These are phyloP conservation scores for Dipodomys ordii DNA, from an alignment of 2,113 vertebrate species.

Conservation along the genomic window DNA sequence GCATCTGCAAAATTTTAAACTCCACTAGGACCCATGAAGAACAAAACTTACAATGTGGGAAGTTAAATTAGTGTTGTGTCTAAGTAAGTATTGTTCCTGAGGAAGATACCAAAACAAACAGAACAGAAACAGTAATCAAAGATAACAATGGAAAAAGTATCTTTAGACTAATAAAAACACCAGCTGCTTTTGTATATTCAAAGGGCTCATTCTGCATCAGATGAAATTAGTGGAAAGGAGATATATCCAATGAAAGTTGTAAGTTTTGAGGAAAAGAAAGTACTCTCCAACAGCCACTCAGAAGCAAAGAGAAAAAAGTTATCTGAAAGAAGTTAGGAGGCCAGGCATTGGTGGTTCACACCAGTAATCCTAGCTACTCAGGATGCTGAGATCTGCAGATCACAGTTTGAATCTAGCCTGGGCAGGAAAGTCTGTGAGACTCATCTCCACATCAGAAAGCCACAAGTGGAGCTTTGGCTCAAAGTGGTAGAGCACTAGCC, in stretches of 20 bases:
- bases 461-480: too few relatives aligned
- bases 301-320: not conserved
- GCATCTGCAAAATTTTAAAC: not conserved
- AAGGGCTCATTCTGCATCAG: not conserved
- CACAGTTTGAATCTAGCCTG: too few relatives aligned
- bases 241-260: not conserved
- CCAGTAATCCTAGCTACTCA: not conserved
- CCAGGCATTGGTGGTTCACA: too few relatives aligned
- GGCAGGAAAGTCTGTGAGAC: too few relatives aligned
- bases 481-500: too few relatives aligned
- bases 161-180: not conserved
- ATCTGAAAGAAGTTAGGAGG: too few relatives aligned
- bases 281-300: not conserved
- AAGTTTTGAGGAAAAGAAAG: not conserved
- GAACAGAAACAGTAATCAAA: not conserved
- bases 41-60: not conserved
- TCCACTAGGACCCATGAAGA: not conserved
- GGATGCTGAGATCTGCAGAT: too few relatives aligned
- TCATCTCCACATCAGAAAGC: too few relatives aligned
- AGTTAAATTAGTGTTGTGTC: slow-evolving; percentile 25
- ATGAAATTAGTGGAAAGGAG: not conserved
- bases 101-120: slow-evolving; percentile 15
- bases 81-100: slow-evolving; percentile 24
- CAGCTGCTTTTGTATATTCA: not conserved
- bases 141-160: not conserved